Conservation (phyloP, 2,888 invertebrate species). For the Agrilus cyanescens region DNA sequence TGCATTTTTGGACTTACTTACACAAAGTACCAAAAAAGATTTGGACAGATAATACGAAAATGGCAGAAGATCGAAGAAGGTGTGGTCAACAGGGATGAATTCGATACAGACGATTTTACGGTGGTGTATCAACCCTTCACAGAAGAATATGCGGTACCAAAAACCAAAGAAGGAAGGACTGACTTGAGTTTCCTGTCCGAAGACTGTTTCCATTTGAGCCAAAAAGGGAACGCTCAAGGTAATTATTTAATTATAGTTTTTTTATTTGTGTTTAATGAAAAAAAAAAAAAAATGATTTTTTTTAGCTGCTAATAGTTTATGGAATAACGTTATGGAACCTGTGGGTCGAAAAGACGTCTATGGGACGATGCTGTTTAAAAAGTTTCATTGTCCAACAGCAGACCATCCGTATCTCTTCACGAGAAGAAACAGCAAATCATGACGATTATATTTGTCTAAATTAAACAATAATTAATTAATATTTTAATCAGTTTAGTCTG, state of each 20-base stretch:
- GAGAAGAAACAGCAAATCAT: slow-evolving; percentile 21
- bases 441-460: no score
- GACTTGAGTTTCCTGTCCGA: slow-evolving; percentile 42
- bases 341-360: slow-evolving; percentile 36
- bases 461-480: no score
- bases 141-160: slow-evolving; percentile 34
- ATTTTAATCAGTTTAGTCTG: no score
- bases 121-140: slow-evolving; percentile 44
- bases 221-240: slow-evolving; percentile 46
- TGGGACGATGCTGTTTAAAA: slow-evolving; percentile 22
- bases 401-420: slow-evolving; percentile 38
- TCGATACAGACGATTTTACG: slow-evolving; percentile 43
- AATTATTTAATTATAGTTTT: slow-evolving; percentile 17
- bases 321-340: slow-evolving; percentile 50
- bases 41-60: slow-evolving; percentile 36
- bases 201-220: slow-evolving; percentile 55
- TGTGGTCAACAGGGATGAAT: slow-evolving; percentile 36
- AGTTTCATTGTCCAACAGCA: slow-evolving; percentile 38
- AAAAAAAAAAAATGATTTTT: slow-evolving; percentile 13
- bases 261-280: slow-evolving; percentile 5
- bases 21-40: slow-evolving; percentile 26
- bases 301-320: slow-evolving; percentile 43
- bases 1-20: slow-evolving; percentile 40
- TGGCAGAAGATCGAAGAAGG: slow-evolving; percentile 44
- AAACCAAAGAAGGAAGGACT: slow-evolving; percentile 28